Percentiles rank a stretch among this genome's conserved stretches.
Evolutionary conservation across 2,888 invertebrate species (phyloP).

Genomic region (Zaprionus bogoriensis): DNA sequence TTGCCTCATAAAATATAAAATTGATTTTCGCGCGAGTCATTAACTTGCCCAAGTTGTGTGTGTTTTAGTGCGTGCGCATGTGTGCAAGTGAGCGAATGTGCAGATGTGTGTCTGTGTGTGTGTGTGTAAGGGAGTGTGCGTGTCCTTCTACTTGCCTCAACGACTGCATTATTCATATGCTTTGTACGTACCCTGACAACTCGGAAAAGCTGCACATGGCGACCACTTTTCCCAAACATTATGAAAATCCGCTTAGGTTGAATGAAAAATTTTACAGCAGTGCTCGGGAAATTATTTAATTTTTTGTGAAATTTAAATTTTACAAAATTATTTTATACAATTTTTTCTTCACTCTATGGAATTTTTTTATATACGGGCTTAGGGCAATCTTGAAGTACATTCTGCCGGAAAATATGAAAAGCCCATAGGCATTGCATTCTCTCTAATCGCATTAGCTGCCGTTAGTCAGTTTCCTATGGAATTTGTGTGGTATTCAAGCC

Average conservation of each 20-base stretch:
- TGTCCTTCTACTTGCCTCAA: conserved; percentile 1
- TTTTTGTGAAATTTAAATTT: conserved; percentile 2
- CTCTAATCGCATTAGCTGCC: no score
- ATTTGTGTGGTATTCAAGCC: not conserved
- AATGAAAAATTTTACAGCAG: not conserved
- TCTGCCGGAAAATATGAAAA: no score
- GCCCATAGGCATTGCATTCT: no score
- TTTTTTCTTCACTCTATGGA: no score
- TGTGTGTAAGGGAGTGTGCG: not conserved
- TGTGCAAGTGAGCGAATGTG: not conserved
- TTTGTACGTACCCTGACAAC: not conserved
- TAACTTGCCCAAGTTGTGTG: conserved; percentile 42
- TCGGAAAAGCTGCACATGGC: not conserved
- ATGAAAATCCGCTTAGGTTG: conserved; percentile 7
- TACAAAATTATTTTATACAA: not conserved
- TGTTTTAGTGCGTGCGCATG: not conserved
- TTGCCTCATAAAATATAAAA: conserved; percentile 59
- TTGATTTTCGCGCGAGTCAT: conserved; percentile 71
- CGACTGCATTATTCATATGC: conserved; percentile 24
- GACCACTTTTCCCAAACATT: not conserved
- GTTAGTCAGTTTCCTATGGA: no score
- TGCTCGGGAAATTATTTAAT: conserved; percentile 1
- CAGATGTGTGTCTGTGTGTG: not conserved
- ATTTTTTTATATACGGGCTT: no score
- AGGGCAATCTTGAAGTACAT: no score